Base-by-base conservation (phyloP, 1,140 invertebrate species). In the Eumaeus atala region DNA sequence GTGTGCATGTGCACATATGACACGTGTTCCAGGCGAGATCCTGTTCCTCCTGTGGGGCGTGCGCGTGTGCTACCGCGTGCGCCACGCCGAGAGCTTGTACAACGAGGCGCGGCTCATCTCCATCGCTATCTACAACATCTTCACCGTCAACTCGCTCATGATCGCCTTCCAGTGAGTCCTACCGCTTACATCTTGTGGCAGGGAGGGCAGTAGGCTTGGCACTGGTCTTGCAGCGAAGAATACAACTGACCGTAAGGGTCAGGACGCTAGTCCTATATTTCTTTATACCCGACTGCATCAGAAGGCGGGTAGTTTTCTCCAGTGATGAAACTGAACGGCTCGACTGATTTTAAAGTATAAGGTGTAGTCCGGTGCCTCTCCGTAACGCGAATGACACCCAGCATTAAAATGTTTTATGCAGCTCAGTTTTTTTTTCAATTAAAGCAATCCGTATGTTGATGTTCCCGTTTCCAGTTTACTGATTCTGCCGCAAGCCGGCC, bases 61-160 rank as follows among this genome's bases (percentile, higher is more conserved):
- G 9, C 91, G 93, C 51, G 94, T 98, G 6, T 97, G 96, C 77
- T 95, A 96, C 78, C 94, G 95, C 58, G 95, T 97, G 0, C 88
- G 96, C 37, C 96, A 97, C 77, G 96, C 96, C 0, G 95, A 97
- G 75, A 96, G 95, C 49, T 89, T 96, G 10, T 97, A 96, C 87
- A 97, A 97, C 82, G 96, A 98, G 87, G 96, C 96, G 5, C 90
- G 94, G 70, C 90, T 96, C 56, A 97, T 97, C 65, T 96, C 94
- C 38, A 96, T 95, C 85, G 95, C 96, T 7, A 96, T 97, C 54
- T 97, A 98, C 87, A 97, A 97, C 80, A 97, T 97, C 63, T 95
- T 96, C 52, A 90, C 95, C 48, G 94, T 97, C 59, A 97, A 97
- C 79, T 95, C 93, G 37, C 90, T 95, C 21, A 96, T 97, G 93